Evolutionary conservation across 2,797 vertebrate species (phyloP), one percentile per base, ranked within the genome.

Genomic region (Otolemur crassicaudatus): DNA sequence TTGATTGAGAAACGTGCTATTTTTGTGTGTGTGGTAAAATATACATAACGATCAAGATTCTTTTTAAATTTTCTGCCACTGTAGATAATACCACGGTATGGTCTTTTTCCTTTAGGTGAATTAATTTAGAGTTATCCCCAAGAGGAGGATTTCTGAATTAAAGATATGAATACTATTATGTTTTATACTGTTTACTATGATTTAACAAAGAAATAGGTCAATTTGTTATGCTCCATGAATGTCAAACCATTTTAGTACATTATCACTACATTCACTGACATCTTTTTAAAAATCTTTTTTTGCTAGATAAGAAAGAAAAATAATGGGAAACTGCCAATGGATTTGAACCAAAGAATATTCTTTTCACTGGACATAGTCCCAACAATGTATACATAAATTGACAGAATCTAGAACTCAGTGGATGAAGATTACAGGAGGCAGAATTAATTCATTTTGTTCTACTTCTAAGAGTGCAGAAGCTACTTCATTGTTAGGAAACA

Each of bases 201-300:
- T 72, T 94, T 94, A 92, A 92, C 37, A 91, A 95, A 94, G 20
- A 7, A 96, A 92, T 23, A 7, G 40, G 69, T 25, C 40, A 40
- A 91, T 87, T 11, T 84, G 37, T 34, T 81, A 86, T 12, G 23
- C 16, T n/a, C 10, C 23, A 67, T 3, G 9, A 87, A 34, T 83
- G n/a, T 4, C 69, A 60, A 86, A 79, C 69, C 27, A 91, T 34
- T 58, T 73, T 7, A 73, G 77, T 81, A 82, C 14, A 34, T 67
- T 70, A 76, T 43, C 61, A 61, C 31, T 77, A 77, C 7, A 82
- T 7, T 40, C 17, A 75, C n/a, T 34, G 40, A 4, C 69, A 76
- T 4, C 29, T n/a, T 65, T 53, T 73, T 76, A 70, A 81, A 65
- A 11, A 25, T 56, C 67, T 40, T 88, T 46, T 63, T 31, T 53